phyloP scores from a whole-genome alignment of 1,140 invertebrate species.

The Panonychus citri region DNA sequence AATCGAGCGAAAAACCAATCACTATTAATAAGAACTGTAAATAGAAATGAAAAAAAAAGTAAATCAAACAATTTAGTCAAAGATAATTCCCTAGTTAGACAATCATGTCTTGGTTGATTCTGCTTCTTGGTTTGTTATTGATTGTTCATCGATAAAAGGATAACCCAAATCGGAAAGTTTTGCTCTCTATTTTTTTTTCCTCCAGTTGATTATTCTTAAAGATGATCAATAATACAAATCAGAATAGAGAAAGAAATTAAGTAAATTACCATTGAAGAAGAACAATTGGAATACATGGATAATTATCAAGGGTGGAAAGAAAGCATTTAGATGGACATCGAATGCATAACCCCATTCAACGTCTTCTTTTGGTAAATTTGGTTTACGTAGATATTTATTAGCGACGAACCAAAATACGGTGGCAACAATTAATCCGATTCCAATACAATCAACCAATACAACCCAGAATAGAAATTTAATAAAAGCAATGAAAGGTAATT shows the following conservation, averaged over 20 bases:
- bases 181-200: too few species aligned
- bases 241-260: not conserved
- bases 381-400: slow-evolving; percentile 62
- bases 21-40: slow-evolving; percentile 46
- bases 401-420: slow-evolving; percentile 50
- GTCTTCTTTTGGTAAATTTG: slow-evolving; percentile 40
- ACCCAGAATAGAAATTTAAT: slow-evolving; percentile 72
- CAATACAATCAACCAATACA: slow-evolving; percentile 81
- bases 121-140: too few species aligned
- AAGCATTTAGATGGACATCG: slow-evolving; percentile 95
- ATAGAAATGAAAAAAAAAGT: slow-evolving; percentile 17
- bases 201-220: too few species aligned
- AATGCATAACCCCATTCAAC: slow-evolving; percentile 98
- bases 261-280: slow-evolving; percentile 49
- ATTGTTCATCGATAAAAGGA: too few species aligned
- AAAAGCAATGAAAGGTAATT: slow-evolving; percentile 47
- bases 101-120: too few species aligned
- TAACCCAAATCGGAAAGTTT: too few species aligned
- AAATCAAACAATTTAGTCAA: too few species aligned
- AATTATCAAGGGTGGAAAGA: slow-evolving; percentile 79
- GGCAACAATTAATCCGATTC: slow-evolving; percentile 59
- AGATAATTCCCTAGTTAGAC: too few species aligned
- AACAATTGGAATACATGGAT: slow-evolving; percentile 77
- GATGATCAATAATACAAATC: too few species aligned
- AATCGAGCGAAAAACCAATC: slow-evolving; percentile 50